Evolutionary conservation across 2,113 vertebrate species (phyloP), one percentile per base, ranked within the genome.

Genomic region (Cephalopholis sonnerati): DNA sequence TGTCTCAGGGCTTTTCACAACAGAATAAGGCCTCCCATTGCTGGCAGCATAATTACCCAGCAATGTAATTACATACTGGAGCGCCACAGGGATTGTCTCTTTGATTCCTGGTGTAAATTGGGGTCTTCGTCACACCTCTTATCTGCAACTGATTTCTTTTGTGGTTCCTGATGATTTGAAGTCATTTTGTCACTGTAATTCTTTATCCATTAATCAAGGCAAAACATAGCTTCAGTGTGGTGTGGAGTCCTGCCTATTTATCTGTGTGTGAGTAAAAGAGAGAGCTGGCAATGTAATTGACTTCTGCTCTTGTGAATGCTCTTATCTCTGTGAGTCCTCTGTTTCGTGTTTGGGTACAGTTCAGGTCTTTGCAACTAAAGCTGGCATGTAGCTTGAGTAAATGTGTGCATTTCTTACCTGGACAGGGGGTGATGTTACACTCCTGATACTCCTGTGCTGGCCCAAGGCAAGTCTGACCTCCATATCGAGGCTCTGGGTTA

Each of bases 401-500:
- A 25, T 32, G 29, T 41, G 5, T 24, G 32, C 3, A 25, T 58
- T 17, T 55, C 93, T 94, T 88, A 99, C 98, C 97, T 92, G 98
- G 98, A 87, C 98, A 99, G 39, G 98, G 98, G 27, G 97, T 94
- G 74, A 98, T 95, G 92, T 99, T 99, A 87, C 98, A 99, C 83
- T 99, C 98, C 87, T 99, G 98, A 84, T 97, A 99, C 76, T 99
- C 98, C 63, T 98, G 93, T 1, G 97, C 95, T 0, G 97, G 92
- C 2, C 98, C 98, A 0, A 97, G 88, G 90, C 98, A 99, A 24
- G 96, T 95, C 88, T 97, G 91, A 8, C 98, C 98, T 5, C 98
- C 98, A 0, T 96, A 96, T 79, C 96, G 97, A 79, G 98, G 97
- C 90, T 99, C 98, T 0, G 98, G 98, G 74, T 96, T 99, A 86